These are phyloP conservation scores for Andrena fulva DNA, from an alignment of 2,888 invertebrate genomes.

Conservation along the genomic window DNA sequence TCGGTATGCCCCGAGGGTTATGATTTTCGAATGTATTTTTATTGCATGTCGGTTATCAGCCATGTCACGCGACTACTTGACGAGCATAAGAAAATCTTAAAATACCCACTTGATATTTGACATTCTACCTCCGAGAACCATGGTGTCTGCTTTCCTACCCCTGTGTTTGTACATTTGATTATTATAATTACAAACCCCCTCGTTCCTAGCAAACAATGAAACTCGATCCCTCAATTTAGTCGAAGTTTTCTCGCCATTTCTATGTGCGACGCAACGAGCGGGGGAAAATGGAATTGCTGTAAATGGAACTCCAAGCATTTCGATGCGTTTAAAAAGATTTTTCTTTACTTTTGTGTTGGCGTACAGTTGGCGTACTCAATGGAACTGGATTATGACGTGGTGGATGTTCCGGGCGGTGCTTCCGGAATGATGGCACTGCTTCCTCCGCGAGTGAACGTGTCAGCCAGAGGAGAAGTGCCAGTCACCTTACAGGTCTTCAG, in stretches of 20 bases:
- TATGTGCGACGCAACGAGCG: background rate
- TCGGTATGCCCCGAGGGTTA: conserved; percentile 19
- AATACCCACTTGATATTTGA: background rate
- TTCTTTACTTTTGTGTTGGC: conserved; percentile 5
- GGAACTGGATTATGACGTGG: conserved; percentile 91
- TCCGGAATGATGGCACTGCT: conserved; percentile 87
- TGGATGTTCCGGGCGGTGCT: conserved; percentile 81
- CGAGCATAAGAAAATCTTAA: background rate
- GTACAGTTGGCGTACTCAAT: conserved; percentile 91
- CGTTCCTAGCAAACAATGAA: too few species aligned
- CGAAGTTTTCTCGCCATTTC: too few species aligned
- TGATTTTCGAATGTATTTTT: conserved; percentile 44
- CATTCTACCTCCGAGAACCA: background rate
- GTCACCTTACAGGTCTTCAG: conserved; percentile 91
- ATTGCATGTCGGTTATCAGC: conserved; percentile 42
- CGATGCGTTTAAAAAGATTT: background rate
- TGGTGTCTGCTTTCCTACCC: background rate
- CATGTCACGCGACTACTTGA: conserved; percentile 44
- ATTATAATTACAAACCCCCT: too few species aligned
- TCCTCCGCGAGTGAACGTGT: conserved; percentile 93
- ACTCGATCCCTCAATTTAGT: too few species aligned
- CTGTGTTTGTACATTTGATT: background rate
- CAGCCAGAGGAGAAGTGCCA: conserved; percentile 92
- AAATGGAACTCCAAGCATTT: background rate
- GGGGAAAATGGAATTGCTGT: background rate